Evolutionary conservation across 2,797 vertebrate species (phyloP), one percentile per base, ranked within the genome.

Genomic region (Sebastes nivosus): DNA sequence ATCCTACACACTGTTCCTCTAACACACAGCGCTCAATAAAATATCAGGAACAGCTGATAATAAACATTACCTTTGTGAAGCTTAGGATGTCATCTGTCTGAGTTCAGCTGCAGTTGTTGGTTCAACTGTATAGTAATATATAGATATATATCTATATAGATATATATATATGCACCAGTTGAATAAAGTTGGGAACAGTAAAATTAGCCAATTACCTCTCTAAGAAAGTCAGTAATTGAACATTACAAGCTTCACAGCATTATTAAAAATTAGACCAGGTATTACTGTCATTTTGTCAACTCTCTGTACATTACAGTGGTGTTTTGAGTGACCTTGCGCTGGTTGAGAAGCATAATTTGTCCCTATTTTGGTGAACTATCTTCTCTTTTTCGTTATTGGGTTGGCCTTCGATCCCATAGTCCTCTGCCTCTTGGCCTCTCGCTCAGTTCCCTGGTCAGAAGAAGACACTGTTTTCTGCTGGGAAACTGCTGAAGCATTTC

Each of bases 401-500:
- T 79, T 63, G 64, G 70, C n/a, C 14, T 77, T 46, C 22, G 3
- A 8, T 87, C 50, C 36, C 52, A 27, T 14, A 20, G 58, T 50
- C 52, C 38, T 80, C 69, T 67, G 46, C 69, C 22, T 5, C 52
- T 80, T 57, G 42, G 70, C 75, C 64, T 80, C 72, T 81, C 59
- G 77, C 63, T 67, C 73, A 30, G 70, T 81, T 72, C 27, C n/a
- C 64, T 81, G 70, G 68, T 76, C 79, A 72, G 76, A 76, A 84
- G 81, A 71, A 79, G 81, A 82, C n/a, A 0, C 46, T 50, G 76
- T 82, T 83, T 83, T 88, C 71, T 79, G 65, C 80, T 69, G 63
- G 84, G 75, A 92, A 95, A 94, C 63, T 95, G 95, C 95, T 96
- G 95, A 95, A 94, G 75, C 87, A 70, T 93, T 95, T 96, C 96